phyloP scores from a whole-genome alignment of 2,888 invertebrate genomes.

The Xiphydria camelus region DNA sequence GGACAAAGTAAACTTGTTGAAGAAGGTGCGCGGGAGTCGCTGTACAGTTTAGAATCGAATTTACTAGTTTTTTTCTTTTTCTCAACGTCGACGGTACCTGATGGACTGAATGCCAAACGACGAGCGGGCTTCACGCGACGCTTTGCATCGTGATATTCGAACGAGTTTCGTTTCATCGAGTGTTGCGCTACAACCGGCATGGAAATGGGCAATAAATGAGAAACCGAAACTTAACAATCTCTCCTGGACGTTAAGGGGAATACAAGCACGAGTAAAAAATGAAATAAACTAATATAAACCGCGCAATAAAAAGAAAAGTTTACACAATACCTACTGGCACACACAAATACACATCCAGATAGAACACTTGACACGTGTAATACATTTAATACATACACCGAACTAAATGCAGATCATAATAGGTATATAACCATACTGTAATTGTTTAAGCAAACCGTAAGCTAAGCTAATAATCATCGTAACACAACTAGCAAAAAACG shows the following conservation, averaged over 20 bases:
- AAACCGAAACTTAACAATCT: no score
- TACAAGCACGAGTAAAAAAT: no score
- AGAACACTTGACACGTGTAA: conserved; percentile 7
- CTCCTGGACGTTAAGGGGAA: no score
- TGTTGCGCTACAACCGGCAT: no score
- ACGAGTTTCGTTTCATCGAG: no score
- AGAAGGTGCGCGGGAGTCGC: not conserved
- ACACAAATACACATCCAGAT: conserved; percentile 4
- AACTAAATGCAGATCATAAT: not conserved
- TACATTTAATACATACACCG: not conserved
- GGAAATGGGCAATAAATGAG: no score
- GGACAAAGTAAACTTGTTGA: conserved; percentile 1
- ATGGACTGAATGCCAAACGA: no score
- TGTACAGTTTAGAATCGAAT: conserved; percentile 22
- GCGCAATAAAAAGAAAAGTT: conserved; percentile 18
- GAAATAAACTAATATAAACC: conserved; percentile 11
- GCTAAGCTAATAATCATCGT: conserved; percentile 26
- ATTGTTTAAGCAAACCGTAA: conserved; percentile 25
- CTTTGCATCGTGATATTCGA: no score
- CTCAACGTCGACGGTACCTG: conserved; percentile 52
- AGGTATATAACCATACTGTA: conserved; percentile 11
- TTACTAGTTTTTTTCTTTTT: conserved; percentile 34
- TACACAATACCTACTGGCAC: conserved; percentile 19
- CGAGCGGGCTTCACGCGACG: no score
- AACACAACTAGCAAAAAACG: not conserved